Base-by-base conservation (phyloP, 2,797 vertebrate species). In the Anguilla pacifica region DNA sequence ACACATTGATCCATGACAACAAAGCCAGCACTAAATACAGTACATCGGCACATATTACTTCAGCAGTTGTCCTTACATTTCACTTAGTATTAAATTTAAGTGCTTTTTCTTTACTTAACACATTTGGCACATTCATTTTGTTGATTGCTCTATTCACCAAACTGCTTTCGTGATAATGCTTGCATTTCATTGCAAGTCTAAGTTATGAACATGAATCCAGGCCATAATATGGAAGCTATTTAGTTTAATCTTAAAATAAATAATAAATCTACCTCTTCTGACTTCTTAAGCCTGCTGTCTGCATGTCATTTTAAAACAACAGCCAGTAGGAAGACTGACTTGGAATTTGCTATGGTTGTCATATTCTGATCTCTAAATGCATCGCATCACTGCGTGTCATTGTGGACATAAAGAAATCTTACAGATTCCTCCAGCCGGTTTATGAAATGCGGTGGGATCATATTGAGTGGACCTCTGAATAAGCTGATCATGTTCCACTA, bases 31-130 rank as follows among this genome's bases (percentile, higher is more conserved):
- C 13, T 15, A 81, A 81, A 81, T 4, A 43, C 15, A 81, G 49
- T 4, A 43, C 15, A 81, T 85, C 11, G 77, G 46, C 22, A 74
- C 31, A 3, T 74, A 74, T 31, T 74, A 11, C 2, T 57, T 57
- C 13, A 57, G 55, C 55, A 74, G 31, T 10, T 5, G n/a, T 35
- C 28, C 11, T 35, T 35, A 13, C 1, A 5, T 46, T 49, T 82
- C 19, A 82, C 19, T 49, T 82, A 6, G 19, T 82, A 51, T 86
- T 86, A 86, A 59, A 77, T 72, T 53, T 49, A 46, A 55, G 10
- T 25, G 57, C 17, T 7, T 43, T 39, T 79, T 43, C 6, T 31
- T 61, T 13, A 64, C 61, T 64, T 25, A 5, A 64, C 25, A 74
- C n/a, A 74, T 81, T 46, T 81, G 4, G 28, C 35, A 17, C 39